phyloP scores from a whole-genome alignment of 2,888 invertebrate species.

The Bimastos eiseni region DNA sequence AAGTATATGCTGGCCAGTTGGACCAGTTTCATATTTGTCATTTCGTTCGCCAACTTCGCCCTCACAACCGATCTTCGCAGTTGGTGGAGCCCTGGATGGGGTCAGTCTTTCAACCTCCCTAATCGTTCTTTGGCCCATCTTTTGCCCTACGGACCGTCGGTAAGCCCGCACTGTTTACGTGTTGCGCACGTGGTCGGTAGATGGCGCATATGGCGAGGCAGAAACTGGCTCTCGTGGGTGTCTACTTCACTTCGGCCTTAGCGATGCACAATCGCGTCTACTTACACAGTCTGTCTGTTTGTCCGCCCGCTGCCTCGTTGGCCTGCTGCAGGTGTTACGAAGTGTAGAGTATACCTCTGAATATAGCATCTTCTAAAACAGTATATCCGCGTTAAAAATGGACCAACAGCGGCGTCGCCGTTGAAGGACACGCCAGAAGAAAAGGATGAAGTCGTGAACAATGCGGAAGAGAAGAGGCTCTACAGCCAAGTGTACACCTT shows the following conservation, averaged over 20 bases:
- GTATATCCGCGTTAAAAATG: too few relatives aligned
- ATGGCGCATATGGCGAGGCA: background rate
- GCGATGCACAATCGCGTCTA: background rate
- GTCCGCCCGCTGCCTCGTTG: background rate
- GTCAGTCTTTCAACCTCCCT: background rate
- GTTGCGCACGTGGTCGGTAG: constrained; percentile 5
- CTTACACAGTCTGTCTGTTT: background rate
- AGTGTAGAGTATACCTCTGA: too few relatives aligned
- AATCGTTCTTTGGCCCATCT: background rate
- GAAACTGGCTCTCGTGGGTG: background rate
- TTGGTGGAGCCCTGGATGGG: background rate
- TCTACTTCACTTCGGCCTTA: background rate
- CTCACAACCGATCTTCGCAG: background rate
- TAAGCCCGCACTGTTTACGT: background rate
- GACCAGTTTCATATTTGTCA: background rate
- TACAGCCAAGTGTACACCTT: too few relatives aligned
- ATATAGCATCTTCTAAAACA: too few relatives aligned
- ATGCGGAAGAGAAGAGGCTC: too few relatives aligned
- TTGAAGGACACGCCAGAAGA: too few relatives aligned
- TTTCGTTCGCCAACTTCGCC: background rate
- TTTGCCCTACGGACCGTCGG: background rate
- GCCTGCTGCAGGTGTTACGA: too few relatives aligned
- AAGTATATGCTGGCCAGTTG: too few relatives aligned
- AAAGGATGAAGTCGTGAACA: too few relatives aligned
- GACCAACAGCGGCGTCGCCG: too few relatives aligned